These are phyloP conservation scores for Lepidostoma basale DNA, from an alignment of 1,140 invertebrate species.

Conservation along the genomic window DNA sequence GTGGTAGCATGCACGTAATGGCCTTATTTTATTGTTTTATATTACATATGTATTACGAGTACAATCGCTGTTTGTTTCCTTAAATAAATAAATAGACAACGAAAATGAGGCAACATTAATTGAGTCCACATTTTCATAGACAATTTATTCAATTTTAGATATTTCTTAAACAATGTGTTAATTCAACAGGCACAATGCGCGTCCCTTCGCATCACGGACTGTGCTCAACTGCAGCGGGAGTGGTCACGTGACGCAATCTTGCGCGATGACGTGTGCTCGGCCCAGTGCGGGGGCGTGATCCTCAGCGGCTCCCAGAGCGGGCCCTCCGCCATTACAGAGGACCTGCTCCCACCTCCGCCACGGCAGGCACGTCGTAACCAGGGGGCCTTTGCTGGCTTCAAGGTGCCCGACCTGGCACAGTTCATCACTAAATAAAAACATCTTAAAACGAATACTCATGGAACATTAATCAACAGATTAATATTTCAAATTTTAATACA, in stretches of 20 bases:
- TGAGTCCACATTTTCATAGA: too few relatives aligned
- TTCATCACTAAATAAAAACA: constrained; percentile 42
- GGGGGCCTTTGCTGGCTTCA: constrained; percentile 53
- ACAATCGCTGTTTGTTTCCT: too few relatives aligned
- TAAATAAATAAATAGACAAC: too few relatives aligned
- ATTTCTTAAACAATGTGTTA: too few relatives aligned
- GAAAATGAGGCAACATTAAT: too few relatives aligned
- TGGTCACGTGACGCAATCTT: constrained; percentile 82
- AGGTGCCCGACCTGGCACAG: constrained; percentile 55
- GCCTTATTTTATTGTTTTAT: too few relatives aligned
- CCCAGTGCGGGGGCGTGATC: constrained; percentile 77
- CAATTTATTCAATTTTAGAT: too few relatives aligned
- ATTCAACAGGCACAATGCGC: constrained; percentile 83
- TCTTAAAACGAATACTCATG: neutral
- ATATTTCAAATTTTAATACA: too few relatives aligned
- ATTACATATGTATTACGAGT: too few relatives aligned
- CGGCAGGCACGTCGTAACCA: constrained; percentile 51
- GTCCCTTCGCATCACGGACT: constrained; percentile 86
- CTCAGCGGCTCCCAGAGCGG: constrained; percentile 45
- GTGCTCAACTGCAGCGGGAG: constrained; percentile 78
- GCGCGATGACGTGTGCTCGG: constrained; percentile 86
- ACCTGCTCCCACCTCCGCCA: constrained; percentile 47
- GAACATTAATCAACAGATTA: neutral
- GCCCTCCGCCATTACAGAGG: constrained; percentile 33
- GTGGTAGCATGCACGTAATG: too few relatives aligned